A percentile compares a stretch with the other conserved stretches of the same genome.
Conservation (phyloP, 2,797 vertebrate species). For the Stomatorhinus walkeri region DNA sequence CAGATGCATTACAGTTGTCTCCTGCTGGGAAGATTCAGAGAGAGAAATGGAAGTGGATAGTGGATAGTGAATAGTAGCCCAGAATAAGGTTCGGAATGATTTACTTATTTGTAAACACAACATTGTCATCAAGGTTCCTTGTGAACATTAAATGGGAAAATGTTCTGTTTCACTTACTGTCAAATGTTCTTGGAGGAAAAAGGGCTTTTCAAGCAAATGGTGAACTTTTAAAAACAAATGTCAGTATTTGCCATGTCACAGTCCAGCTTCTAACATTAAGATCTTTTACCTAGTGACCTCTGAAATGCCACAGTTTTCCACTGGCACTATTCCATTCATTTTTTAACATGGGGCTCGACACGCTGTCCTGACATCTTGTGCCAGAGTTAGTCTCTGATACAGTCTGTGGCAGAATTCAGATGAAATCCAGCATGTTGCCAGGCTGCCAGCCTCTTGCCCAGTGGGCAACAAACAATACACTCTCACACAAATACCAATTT, state of each 20-base stretch:
- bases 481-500: background rate
- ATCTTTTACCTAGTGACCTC: background rate
- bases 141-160: background rate
- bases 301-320: background rate
- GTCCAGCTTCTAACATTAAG: background rate
- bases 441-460: background rate
- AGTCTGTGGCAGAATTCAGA: background rate
- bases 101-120: background rate
- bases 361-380: background rate
- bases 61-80: background rate
- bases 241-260: background rate
- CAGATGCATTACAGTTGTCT: background rate
- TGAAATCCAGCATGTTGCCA: background rate
- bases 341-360: background rate
- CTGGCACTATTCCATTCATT: background rate
- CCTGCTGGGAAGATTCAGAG: background rate
- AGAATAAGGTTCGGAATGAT: background rate
- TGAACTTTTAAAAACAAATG: background rate
- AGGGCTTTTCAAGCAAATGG: background rate
- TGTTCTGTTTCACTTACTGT: background rate
- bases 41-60: background rate
- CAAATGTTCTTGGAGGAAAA: background rate
- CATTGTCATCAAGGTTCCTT: background rate
- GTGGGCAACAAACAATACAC: background rate
- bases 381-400: background rate